Conservation (phyloP, 2,113 vertebrate species). For the Tor tambroides region DNA sequence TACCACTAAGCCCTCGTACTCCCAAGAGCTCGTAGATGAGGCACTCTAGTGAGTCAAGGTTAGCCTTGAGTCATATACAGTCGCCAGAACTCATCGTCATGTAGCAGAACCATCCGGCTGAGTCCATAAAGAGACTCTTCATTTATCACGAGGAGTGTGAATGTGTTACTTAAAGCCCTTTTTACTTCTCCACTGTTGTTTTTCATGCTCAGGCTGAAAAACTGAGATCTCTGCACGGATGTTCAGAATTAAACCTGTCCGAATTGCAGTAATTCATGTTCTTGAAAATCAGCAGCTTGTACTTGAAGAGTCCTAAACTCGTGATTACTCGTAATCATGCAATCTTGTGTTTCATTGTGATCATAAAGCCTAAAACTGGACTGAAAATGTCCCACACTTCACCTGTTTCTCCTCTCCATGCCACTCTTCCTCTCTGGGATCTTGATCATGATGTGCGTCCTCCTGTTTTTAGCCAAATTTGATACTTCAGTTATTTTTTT, state of each 20-base stretch:
- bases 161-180: slow-evolving; percentile 8
- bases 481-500: background rate
- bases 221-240: background rate
- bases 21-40: slow-evolving; percentile 46
- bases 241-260: background rate
- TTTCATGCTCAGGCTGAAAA: background rate
- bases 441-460: background rate
- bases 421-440: background rate
- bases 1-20: slow-evolving; percentile 46
- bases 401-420: background rate
- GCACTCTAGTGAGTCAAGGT: slow-evolving; percentile 56
- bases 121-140: slow-evolving; percentile 41
- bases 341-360: background rate
- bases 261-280: background rate
- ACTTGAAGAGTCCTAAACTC: background rate
- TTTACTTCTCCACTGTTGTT: background rate
- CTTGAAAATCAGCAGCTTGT: background rate
- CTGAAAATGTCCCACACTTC: slow-evolving; percentile 10
- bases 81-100: slow-evolving; percentile 6
- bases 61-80: slow-evolving; percentile 45
- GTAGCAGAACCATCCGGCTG: background rate
- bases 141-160: slow-evolving; percentile 25
- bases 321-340: slow-evolving; percentile 17
- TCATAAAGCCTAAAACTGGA: background rate
- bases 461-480: background rate